Evolutionary conservation across 2,113 vertebrate genomes (phyloP).

Genomic region (Lepisosteus oculatus): DNA sequence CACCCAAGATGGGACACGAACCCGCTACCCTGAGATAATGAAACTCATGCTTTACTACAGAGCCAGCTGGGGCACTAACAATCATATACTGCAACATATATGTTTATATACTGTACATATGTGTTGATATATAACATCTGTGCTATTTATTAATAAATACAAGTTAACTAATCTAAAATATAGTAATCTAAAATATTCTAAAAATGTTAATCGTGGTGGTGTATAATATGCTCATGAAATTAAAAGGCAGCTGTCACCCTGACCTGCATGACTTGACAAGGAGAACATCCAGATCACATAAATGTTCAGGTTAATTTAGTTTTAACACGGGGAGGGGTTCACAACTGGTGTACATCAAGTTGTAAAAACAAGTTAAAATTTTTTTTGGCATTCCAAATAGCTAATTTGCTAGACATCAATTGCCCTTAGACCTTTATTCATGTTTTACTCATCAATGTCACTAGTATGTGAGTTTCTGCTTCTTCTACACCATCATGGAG

Average conservation of each 20-base stretch:
- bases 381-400: conserved; percentile 6
- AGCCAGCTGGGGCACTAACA: too few species aligned
- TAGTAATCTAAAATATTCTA: too few species aligned
- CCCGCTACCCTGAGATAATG: too few species aligned
- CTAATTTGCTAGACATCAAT: conserved; percentile 26
- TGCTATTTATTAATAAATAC: too few species aligned
- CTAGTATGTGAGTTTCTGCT: conserved; percentile 12
- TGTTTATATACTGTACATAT: too few species aligned
- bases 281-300: conserved; percentile 1
- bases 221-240: neutral
- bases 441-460: neutral
- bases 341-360: neutral
- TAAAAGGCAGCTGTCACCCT: neutral
- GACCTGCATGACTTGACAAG: neutral
- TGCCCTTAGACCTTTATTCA: neutral
- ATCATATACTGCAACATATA: too few species aligned
- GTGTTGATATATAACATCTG: too few species aligned
- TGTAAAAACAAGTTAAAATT: neutral
- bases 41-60: too few species aligned
- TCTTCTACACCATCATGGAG: neutral
- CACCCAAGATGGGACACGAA: too few species aligned
- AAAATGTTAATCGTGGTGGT: too few species aligned
- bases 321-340: conserved; percentile 9
- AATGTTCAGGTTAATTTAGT: conserved; percentile 46
- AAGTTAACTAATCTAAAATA: too few species aligned